Evolutionary conservation across 2,113 vertebrate species (phyloP), one percentile per base, ranked within the genome.

Genomic region (Columba livia): DNA sequence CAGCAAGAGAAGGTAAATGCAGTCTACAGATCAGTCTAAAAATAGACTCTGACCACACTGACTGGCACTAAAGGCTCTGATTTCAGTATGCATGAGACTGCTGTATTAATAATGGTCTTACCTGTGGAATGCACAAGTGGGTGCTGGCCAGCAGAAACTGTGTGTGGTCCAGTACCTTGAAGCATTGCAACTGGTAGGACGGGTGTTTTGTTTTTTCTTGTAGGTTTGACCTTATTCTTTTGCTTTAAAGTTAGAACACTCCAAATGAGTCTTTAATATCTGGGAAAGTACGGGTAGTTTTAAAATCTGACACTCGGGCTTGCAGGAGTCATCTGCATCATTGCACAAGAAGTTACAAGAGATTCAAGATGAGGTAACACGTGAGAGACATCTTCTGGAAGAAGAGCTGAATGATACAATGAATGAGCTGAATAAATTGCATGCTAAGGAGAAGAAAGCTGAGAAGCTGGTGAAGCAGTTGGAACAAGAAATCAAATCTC

Each of bases 371-470:
- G 98, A 98, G 48, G 93, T 98, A 13, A 94, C 97, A 57, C 97
- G 96, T 66, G 98, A 97, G 57, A 96, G 97, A n/a, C 81, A 14
- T 20, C 74, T 98, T 88, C 92, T 99, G 57, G 96, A 98, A 74
- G 98, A 98, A 70, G 98, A 99, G 95, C 94, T 99, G 90, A 98
- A 98, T 79, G 98, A 97, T 51, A 97, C 98, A 21, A 94, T 99
- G 82, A 98, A 98, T n/a, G 99, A 99, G 84, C 97, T 99, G 17
- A 97, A 98, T 40, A 86, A 95, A 31, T 73, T 99, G 36, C 98
- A 99, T 90, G 96, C 96, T 0, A 97, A 99, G 85, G 99, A 99
- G 60, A 96, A 96, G 48, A 95, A 81, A 70, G 96, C 95, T 42
- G 97, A 97, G 24, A 98, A 96, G 48, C 2, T 98, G 70, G 80